Evolutionary conservation across 2,888 invertebrate genomes (phyloP).

Genomic region (Heliconius sara): DNA sequence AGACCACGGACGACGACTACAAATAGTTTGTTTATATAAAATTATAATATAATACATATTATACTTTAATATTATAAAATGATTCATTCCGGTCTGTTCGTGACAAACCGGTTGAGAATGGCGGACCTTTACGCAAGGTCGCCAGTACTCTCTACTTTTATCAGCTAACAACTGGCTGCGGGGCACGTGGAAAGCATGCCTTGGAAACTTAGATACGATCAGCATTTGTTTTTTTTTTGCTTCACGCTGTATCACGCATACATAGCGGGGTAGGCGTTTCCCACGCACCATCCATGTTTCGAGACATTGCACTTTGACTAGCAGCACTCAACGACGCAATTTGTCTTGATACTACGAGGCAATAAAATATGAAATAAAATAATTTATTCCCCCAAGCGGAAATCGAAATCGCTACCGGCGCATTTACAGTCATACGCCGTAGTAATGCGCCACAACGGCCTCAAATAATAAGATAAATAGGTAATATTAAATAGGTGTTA

Average conservation of each 20-base stretch:
- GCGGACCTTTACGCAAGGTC: conserved; percentile 75
- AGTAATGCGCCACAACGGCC: too few relatives aligned
- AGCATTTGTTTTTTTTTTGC: not conserved
- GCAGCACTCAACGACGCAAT: too few relatives aligned
- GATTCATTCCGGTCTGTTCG: conserved; percentile 52
- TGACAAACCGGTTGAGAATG: conserved; percentile 71
- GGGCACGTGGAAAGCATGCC: not conserved
- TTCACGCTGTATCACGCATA: not conserved
- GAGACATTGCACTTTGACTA: too few relatives aligned
- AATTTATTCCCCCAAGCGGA: too few relatives aligned
- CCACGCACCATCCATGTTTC: too few relatives aligned
- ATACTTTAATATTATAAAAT: conserved; percentile 34
- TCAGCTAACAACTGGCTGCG: not conserved
- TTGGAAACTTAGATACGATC: not conserved
- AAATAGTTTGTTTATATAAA: not conserved
- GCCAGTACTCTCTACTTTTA: conserved; percentile 40
- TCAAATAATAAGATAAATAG: too few relatives aligned
- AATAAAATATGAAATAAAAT: too few relatives aligned
- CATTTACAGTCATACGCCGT: too few relatives aligned
- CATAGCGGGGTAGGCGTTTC: not conserved
- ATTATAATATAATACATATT: not conserved
- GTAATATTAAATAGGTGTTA: too few relatives aligned
- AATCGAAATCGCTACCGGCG: too few relatives aligned
- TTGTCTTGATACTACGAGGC: too few relatives aligned
- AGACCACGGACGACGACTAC: too few relatives aligned